Evolutionary conservation across 2,888 invertebrate species (phyloP), one percentile per base, ranked within the genome.

Genomic region (Chironomus riparius): DNA sequence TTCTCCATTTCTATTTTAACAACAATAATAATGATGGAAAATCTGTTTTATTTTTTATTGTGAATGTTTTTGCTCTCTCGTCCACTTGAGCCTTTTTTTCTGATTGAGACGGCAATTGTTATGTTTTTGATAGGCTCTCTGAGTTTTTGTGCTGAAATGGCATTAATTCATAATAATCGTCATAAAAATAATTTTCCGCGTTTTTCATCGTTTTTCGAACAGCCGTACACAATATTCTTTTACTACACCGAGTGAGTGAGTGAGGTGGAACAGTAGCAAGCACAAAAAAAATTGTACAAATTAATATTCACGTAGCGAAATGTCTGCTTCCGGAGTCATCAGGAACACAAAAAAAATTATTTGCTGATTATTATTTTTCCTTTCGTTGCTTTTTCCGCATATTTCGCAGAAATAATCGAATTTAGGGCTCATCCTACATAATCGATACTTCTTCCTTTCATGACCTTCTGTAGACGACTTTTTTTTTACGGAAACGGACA

Each of bases 321-420:
- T 62, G 74, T 74, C 74, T 74, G 68, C 22, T 74, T 74, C 74
- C 74, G 74, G 65, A 68, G 28, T 68, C 47, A 28, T 47, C 68
- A 38, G 10, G n/a, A 28, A 24, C 13, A 24, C 13, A 62, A 62
- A 62, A 18, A 21, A 12, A 62, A 62, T 15, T 62, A 21, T 65
- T 65, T 21, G 22, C 65, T 21, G 18, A 56, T 56, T 18, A 56
- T 56, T 56, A 18, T 15, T 15, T n/a, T 15, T 18, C 6, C 18
- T 56, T 15, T 50, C 50, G 4, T 10, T 38, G 38, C 38, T 38
- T 38, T 38, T 38, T 38, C 38, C 38, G 38, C 38, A 38, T 38
- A 38, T 38, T 38, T 38, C 38, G 38, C 38, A 38, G 38, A 38
- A 38, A 38, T 38, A 38, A 38, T 38, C 38, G 38, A 38, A 38